Base-by-base conservation (phyloP, 2,888 invertebrate species). In the Pinctada fucata region DNA sequence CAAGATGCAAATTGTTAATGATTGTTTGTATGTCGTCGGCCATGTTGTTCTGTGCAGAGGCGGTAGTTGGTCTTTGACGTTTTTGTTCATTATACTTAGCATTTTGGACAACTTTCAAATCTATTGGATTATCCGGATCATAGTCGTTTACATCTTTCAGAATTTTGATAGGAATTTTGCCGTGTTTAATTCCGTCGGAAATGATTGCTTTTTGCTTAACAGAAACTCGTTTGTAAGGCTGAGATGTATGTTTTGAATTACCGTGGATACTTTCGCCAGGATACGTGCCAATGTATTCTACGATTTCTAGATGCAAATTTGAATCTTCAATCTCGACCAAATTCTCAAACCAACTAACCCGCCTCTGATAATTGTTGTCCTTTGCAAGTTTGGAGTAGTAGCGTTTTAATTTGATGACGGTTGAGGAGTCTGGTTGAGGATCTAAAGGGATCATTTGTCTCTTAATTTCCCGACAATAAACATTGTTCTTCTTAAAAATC, bases 311-410 rank as follows among this genome's bases (percentile, higher is more conserved):
- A 52, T 52, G 58, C 6, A 52, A 10, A 52, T 10, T 8, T 8
- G 58, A 52, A 52, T 52, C 10, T 67, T 50, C 58, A 45, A 63
- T 16, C 5, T 68, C 75, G n/a, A 75, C 73, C 13, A 79, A 66
- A 51, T 75, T 74, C 48, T 73, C n/a, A 75, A 79, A 79, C 79
- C 79, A 79, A 50, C 70, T 79, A 66, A 75, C 69, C 8, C 67
- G 64, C 3, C 52, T 66, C 67, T 79, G 75, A 51, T 79, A 72
- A 13, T 52, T 58, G n/a, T 49, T 45, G 50, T 73, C 48, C 16
- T 52, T 52, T 52, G 58, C 58, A 10, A 52, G 58, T 52, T 52
- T 52, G 5, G 49, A 71, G 31, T 71, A n/a, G 6, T 71, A 71
- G 13, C 71, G 49, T 71, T 51, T 71, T 16, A 71, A 50, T 51